Base-by-base conservation (phyloP, 2,113 vertebrate genomes). In the Chloropsis cyanopogon region DNA sequence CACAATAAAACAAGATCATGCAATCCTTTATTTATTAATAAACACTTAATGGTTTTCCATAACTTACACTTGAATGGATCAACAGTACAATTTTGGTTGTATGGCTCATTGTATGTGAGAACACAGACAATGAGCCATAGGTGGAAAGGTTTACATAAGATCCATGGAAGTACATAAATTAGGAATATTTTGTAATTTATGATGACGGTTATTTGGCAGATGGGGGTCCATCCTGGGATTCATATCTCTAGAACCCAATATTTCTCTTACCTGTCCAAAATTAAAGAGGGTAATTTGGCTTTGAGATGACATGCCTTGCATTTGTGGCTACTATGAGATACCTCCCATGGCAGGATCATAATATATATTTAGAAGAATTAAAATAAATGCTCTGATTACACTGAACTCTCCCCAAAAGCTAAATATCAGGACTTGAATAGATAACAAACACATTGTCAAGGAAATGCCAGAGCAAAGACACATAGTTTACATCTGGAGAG, bases 161-260 rank as follows among this genome's bases (percentile, higher is more conserved):
- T 23, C 3, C 18, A 78, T 15, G 46, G 35, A 73, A 75, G 9
- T 24, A 63, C 6, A 35, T 29, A 47, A 46, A 65, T 73, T 26
- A 70, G 13, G 21, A 84, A 89, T 52, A 66, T 53, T 42, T 41
- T 54, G 2, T 35, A 46, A 78, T 33, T 83, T 54, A 50, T 39
- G 12, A 25, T 47, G 14, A 60, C 2, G 1, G 11, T 12, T 49
- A 50, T 6, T 46, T 81, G 24, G 64, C 3, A 9, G 12, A 49
- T 22, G 25, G 3, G 3, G 9, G 4, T 3, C 9, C 52, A 5
- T 42, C 11, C 33, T 57, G 4, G 9, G 3, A 6, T n/a, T 83
- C 14, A 9, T 60, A 49, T 28, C 21, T 65, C 26, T 56, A 56
- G 35, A 61, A 64, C 5, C 3, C 33, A 44, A 26, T 80, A 46